Base-by-base conservation (phyloP, 2,888 invertebrate species). In the Meganola albula region DNA sequence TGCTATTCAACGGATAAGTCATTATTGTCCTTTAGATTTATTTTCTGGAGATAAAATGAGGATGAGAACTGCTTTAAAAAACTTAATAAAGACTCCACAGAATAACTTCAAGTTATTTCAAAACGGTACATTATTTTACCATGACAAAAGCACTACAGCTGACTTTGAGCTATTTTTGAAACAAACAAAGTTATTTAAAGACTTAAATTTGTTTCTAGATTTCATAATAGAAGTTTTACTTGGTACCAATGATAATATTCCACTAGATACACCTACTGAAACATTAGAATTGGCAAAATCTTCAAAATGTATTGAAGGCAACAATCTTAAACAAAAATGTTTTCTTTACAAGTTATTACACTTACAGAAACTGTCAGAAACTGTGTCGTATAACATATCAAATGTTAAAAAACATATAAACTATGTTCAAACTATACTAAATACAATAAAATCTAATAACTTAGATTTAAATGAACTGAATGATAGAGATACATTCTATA, bases 21-120 rank as follows among this genome's bases (percentile, higher is more conserved):
- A 71, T n/a, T 93, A 92, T 58, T 93, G 93, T 53, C 93, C 93
- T 0, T 63, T 92, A 34, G 90, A 92, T 61, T 74, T 93, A 16
- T 93, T 90, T 74, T 92, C 92, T 40, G 92, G 91, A 23, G 69
- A 87, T 37, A 74, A 59, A 44, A 37, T 42, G 8, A 74, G 88
- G 57, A 90, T 91, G 88, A 87, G 77, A 49, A 58, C 60, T 47
- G 87, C 90, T 6, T 47, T 91, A 9, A 42, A 66, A 25, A 78
- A 71, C 31, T 63, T 91, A 18, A 64, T 89, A 10, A 53, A 73
- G 8, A 88, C 87, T 48, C 90, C 91, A 26, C 91, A 91, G 53
- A 91, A 91, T 60, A 91, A 91, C 62, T 76, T 91, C 4, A 88
- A 88, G 65, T 63, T 91, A 21, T 91, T 90, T 58, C 75, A 78